Evolutionary conservation across 2,113 vertebrate species (phyloP), one percentile per base, ranked within the genome.

Genomic region (Hylia prasina): DNA sequence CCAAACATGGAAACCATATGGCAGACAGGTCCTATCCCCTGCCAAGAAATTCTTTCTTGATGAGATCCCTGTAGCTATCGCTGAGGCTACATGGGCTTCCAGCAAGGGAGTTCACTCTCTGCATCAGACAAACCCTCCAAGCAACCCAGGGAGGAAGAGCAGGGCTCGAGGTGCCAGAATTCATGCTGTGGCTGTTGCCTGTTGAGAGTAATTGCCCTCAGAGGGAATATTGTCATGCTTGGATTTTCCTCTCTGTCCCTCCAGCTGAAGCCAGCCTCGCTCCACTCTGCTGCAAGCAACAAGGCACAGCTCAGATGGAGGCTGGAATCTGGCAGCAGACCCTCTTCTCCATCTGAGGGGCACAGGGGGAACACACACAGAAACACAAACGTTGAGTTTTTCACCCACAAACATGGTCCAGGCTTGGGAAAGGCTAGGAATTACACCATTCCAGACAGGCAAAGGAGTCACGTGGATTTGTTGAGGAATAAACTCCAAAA

Each of bases 31-130:
- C 93, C 96, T 84, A 71, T 90, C 87, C 93, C 89, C 92, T 96
- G 96, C 96, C 96, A 97, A 96, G 96, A 97, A 96, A 96, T 97
- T 97, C 96, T 92, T 96, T 91, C 95, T 95, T 95, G 96, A 96
- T 96, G 96, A 97, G 92, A 92, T 96, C 96, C 96, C 95, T 85
- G 95, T 91, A 95, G 96, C 94, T 94, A 92, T 95, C 82, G 27
- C 89, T 68, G 77, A 79, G 91, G 90, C 96, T 96, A 81, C 80
- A 57, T 2, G 69, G 90, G 77, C 91, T 96, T 71, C 95, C 94
- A 95, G 82, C 90, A 69, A 95, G 94, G 95, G 92, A 96, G 90
- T 83, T 92, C 56, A 60, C 71, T 91, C 73, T 94, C 82, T 93
- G 92, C 92, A 73, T 66, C 87, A 94, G 73, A 91, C 87, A 64